Percentiles rank a stretch among this genome's conserved stretches.
These are phyloP conservation scores for Aphyosemion australe DNA, from an alignment of 2,113 vertebrate genomes.

Conservation along the genomic window DNA sequence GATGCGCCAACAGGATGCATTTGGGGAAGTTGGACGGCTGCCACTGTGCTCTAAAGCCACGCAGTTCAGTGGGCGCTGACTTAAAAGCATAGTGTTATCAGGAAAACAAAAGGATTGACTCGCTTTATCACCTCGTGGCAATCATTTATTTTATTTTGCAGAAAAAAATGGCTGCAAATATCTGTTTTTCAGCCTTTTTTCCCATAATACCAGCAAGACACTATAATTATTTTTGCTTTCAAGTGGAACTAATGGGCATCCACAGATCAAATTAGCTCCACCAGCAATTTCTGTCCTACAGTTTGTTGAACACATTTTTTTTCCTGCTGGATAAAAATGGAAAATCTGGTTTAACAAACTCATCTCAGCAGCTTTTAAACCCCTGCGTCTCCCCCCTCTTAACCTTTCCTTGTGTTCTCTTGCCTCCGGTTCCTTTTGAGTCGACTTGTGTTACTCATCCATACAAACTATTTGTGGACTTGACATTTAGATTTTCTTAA, in stretches of 20 bases:
- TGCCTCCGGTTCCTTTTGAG: constrained; percentile 1
- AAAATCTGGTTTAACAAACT: constrained; percentile 13
- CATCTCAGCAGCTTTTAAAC: constrained; percentile 5
- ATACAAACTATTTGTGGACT: constrained; percentile 7
- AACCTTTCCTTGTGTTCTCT: constrained; percentile 9
- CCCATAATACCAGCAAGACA: not conserved
- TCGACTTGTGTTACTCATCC: not conserved
- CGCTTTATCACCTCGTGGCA: not conserved
- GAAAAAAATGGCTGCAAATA: not conserved
- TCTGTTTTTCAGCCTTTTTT: not conserved
- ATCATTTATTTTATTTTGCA: not conserved
- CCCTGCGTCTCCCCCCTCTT: not conserved
- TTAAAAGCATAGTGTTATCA: constrained; percentile 13
- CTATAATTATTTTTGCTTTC: constrained; percentile 3
- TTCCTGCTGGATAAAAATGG: constrained; percentile 15
- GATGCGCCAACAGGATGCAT: constrained; percentile 72
- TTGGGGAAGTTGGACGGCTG: constrained; percentile 67
- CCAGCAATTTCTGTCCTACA: not conserved
- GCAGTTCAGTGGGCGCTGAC: constrained; percentile 33
- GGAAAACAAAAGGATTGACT: constrained; percentile 1
- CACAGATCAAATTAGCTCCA: constrained; percentile 20
- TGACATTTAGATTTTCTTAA: constrained; percentile 34
- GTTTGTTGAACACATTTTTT: constrained; percentile 17
- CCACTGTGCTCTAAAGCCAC: constrained; percentile 55
- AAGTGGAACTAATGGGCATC: constrained; percentile 7